These are phyloP conservation scores for Vidua macroura DNA, from an alignment of 2,113 vertebrate genomes.

Conservation along the genomic window DNA sequence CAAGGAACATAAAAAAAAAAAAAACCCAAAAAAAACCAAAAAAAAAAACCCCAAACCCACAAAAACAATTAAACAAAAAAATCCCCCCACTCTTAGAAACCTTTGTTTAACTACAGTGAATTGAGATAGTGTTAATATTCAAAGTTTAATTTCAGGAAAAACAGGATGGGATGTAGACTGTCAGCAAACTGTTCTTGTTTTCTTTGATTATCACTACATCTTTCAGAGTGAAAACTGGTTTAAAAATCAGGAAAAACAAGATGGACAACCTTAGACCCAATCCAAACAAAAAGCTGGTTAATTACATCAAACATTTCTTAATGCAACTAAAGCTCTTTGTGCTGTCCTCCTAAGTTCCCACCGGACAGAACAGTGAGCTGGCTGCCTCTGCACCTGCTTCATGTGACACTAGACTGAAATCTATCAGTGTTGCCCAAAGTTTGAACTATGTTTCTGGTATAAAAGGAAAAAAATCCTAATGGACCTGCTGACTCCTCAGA, in stretches of 20 bases:
- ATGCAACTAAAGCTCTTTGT: neutral
- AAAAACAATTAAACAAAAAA: neutral
- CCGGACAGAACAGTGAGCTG: neutral
- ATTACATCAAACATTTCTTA: neutral
- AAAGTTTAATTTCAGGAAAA: conserved; percentile 2
- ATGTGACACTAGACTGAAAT: neutral
- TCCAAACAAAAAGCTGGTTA: neutral
- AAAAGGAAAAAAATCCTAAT: neutral
- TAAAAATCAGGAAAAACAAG: neutral
- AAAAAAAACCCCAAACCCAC: neutral
- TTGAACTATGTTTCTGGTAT: neutral
- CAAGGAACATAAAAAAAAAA: neutral
- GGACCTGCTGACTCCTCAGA: neutral
- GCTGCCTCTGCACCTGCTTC: neutral
- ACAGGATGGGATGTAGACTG: neutral
- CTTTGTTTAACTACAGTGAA: neutral
- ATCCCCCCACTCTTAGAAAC: neutral
- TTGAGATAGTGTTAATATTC: neutral
- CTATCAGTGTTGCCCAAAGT: neutral
- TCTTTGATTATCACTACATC: neutral
- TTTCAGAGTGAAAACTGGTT: neutral
- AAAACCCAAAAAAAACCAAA: too few relatives aligned
- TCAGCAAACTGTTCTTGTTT: neutral
- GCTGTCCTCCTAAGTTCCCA: neutral
- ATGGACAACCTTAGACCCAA: neutral